A percentile compares a stretch with the other conserved stretches of the same genome.
Conservation (phyloP, 2,113 vertebrate genomes). For the Gavia stellata region DNA sequence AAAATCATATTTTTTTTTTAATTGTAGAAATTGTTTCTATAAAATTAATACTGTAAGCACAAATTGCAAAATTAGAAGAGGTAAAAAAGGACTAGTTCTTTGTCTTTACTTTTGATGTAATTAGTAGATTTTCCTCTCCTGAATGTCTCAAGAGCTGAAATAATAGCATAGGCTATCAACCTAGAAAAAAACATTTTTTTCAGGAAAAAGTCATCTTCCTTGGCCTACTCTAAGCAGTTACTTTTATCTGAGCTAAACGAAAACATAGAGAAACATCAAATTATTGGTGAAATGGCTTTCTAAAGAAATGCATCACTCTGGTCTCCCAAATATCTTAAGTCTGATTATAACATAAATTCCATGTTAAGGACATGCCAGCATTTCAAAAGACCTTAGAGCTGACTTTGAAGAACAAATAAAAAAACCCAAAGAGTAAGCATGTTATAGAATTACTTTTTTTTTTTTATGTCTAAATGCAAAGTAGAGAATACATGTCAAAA, state of each 20-base stretch:
- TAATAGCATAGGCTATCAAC: background rate
- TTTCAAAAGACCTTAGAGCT: background rate
- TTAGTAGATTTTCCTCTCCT: background rate
- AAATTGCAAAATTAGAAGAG: background rate
- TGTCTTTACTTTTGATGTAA: background rate
- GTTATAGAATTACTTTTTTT: background rate
- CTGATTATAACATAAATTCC: background rate
- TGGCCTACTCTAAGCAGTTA: background rate
- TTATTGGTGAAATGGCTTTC: background rate
- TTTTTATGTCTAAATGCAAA: background rate
- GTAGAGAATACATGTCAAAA: background rate
- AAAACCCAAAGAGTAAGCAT: background rate
- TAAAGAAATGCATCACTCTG: background rate
- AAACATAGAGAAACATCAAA: background rate
- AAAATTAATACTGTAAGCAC: background rate
- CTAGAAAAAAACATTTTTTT: background rate
- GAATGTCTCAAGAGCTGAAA: background rate
- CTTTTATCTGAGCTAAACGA: background rate
- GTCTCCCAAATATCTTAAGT: background rate
- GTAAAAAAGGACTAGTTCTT: background rate
- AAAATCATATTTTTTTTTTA: background rate
- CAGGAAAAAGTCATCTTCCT: background rate
- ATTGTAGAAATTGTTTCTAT: background rate
- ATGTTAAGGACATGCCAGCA: background rate
- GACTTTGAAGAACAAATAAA: background rate